These are phyloP conservation scores for Tyria jacobaeae DNA, from an alignment of 2,888 invertebrate species.

Conservation along the genomic window DNA sequence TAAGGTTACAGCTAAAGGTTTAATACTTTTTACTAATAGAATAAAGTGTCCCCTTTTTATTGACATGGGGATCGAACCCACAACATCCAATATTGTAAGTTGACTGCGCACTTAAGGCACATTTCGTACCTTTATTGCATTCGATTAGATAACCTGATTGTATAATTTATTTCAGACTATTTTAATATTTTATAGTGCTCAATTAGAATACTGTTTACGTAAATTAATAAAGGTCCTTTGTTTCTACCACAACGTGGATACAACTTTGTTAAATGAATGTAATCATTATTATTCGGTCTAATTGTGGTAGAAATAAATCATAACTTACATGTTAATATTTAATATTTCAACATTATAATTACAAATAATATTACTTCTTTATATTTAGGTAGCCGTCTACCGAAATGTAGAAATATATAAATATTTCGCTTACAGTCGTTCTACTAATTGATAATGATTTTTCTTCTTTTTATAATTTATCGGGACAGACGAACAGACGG, in stretches of 20 bases:
- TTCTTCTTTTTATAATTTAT: no score
- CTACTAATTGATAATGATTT: not conserved
- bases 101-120: no score
- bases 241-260: not conserved
- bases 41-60: no score
- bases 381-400: not conserved
- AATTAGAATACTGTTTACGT: not conserved
- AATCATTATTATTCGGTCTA: constrained; percentile 4
- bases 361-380: not conserved
- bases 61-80: no score
- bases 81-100: no score
- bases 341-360: not conserved
- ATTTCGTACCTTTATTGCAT: no score
- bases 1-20: not conserved
- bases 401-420: not conserved
- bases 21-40: not conserved
- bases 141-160: no score
- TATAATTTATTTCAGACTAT: no score
- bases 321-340: not conserved
- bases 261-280: not conserved
- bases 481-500: no score
- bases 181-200: no score
- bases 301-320: not conserved
- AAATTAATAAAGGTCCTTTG: not conserved
- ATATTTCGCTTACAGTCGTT: not conserved